These are phyloP conservation scores for Nebria brevicollis DNA, from an alignment of 2,888 invertebrate species.

Conservation along the genomic window DNA sequence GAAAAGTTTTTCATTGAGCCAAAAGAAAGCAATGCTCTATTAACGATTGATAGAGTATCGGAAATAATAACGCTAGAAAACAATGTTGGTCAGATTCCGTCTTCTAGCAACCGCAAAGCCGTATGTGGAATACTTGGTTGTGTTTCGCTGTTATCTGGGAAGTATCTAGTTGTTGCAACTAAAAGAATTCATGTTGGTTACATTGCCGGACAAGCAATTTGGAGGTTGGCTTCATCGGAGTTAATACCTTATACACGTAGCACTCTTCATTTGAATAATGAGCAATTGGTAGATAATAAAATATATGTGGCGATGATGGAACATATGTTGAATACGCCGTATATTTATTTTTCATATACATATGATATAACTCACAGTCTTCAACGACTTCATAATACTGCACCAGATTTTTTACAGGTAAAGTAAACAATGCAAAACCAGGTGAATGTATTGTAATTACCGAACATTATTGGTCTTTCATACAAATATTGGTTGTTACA, in stretches of 20 bases:
- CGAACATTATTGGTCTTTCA: neutral
- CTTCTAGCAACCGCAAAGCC: constrained; percentile 69
- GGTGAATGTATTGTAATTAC: constrained; percentile 11
- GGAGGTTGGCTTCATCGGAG: constrained; percentile 81
- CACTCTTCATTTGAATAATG: constrained; percentile 82
- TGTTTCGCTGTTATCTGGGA: constrained; percentile 84
- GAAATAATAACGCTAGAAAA: constrained; percentile 56
- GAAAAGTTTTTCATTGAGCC: constrained; percentile 92
- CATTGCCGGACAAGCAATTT: constrained; percentile 82
- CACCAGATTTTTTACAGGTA: constrained; percentile 83
- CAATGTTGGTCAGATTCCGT: constrained; percentile 71
- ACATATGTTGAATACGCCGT: constrained; percentile 81
- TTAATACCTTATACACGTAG: constrained; percentile 88
- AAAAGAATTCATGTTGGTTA: constrained; percentile 83
- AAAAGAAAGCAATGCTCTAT: constrained; percentile 75
- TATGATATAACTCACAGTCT: constrained; percentile 93
- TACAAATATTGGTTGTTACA: too few species aligned
- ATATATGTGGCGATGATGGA: constrained; percentile 88
- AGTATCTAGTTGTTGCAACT: constrained; percentile 89
- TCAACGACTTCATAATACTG: constrained; percentile 86
- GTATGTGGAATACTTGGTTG: constrained; percentile 89
- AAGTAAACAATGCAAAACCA: constrained; percentile 17
- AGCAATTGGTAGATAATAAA: constrained; percentile 85
- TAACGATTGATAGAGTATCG: constrained; percentile 84
- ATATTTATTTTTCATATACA: constrained; percentile 93